Evolutionary conservation across 1,140 invertebrate genomes (phyloP).

Genomic region (Dreissena polymorpha): DNA sequence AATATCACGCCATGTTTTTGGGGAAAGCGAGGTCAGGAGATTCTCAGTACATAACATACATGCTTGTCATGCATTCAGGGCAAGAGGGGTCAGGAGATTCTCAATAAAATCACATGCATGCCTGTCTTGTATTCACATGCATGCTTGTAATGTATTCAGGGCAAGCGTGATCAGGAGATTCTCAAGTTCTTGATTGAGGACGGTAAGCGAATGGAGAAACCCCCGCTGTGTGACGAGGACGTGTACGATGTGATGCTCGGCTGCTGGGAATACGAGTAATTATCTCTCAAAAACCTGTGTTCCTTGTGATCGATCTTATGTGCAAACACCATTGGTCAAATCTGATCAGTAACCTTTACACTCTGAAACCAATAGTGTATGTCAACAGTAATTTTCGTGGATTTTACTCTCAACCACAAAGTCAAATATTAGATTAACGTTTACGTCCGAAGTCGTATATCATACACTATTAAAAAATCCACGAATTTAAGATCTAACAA

Average conservation of each 20-base stretch:
- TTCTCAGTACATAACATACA: too few relatives aligned
- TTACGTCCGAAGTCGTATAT: too few relatives aligned
- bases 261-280: slow-evolving; percentile 78
- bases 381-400: too few relatives aligned
- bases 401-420: too few relatives aligned
- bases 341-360: neutral
- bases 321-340: neutral
- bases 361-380: neutral
- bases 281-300: neutral
- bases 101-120: too few relatives aligned
- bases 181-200: slow-evolving; percentile 72
- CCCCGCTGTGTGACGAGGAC: slow-evolving; percentile 69
- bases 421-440: too few relatives aligned
- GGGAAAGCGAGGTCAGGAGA: too few relatives aligned
- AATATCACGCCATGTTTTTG: neutral
- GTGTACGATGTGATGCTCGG: slow-evolving; percentile 76
- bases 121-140: neutral
- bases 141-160: too few relatives aligned
- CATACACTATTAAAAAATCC: too few relatives aligned
- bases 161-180: slow-evolving; percentile 69
- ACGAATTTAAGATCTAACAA: too few relatives aligned
- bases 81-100: too few relatives aligned
- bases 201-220: slow-evolving; percentile 68
- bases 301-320: neutral
- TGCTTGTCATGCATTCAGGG: too few relatives aligned